A percentile compares a stretch with the other conserved stretches of the same genome.
Conservation (phyloP, 2,113 vertebrate species). For the Rattus rattus region DNA sequence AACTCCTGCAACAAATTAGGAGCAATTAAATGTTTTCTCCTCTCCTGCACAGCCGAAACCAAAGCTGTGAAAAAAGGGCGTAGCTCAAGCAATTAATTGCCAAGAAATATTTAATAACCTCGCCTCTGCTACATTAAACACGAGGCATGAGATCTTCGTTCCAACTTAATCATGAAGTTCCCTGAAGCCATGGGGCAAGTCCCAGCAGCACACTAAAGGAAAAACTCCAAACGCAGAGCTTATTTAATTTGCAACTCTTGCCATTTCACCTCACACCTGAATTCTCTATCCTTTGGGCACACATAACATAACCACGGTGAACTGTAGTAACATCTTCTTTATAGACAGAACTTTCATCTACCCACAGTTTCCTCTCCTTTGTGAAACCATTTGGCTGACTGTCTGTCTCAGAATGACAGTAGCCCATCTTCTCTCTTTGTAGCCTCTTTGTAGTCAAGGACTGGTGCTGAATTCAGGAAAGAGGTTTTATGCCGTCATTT, state of each 20-base stretch:
- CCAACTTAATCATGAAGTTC: conserved; percentile 75
- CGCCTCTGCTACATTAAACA: conserved; percentile 81
- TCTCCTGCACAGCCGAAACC: conserved; percentile 73
- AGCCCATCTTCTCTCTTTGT: conserved; percentile 22
- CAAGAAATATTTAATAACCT: conserved; percentile 81
- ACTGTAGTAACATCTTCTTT: conserved; percentile 62
- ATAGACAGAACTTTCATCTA: conserved; percentile 67
- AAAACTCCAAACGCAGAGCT: conserved; percentile 72
- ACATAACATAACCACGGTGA: conserved; percentile 62
- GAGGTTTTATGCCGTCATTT: conserved; percentile 31
- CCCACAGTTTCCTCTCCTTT: conserved; percentile 65
- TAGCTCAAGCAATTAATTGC: conserved; percentile 80
- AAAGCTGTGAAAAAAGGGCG: conserved; percentile 73
- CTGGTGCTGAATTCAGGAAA: conserved; percentile 13
- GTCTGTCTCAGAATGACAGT: conserved; percentile 43
- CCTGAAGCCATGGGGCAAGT: conserved; percentile 86
- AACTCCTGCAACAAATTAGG: conserved; percentile 69
- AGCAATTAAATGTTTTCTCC: conserved; percentile 67
- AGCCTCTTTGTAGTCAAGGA: conserved; percentile 62
- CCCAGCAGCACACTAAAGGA: conserved; percentile 80
- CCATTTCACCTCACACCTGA: conserved; percentile 85
- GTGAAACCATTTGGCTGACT: conserved; percentile 1
- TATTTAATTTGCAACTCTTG: conserved; percentile 85
- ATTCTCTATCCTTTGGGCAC: conserved; percentile 84
- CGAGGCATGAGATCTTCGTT: conserved; percentile 61